phyloP scores from a whole-genome alignment of 1,140 invertebrate species.

The Drosophila obscura region DNA sequence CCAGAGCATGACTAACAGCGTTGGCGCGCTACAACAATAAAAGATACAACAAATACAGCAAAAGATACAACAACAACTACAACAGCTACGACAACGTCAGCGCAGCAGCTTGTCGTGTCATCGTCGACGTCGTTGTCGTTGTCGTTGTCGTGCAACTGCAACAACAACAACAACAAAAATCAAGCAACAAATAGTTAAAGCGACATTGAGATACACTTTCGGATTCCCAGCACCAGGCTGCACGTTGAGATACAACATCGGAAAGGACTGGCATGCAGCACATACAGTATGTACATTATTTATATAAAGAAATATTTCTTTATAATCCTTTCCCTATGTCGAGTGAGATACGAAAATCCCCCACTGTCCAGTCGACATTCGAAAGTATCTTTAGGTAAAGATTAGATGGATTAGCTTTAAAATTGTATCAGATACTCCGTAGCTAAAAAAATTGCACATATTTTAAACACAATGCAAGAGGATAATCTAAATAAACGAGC shows the following conservation, averaged over 20 bases:
- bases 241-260: background rate
- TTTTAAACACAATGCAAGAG: too few species aligned
- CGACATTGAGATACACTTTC: slow-evolving; percentile 44
- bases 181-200: background rate
- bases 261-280: too few species aligned
- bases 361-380: too few species aligned
- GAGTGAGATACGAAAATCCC: too few species aligned
- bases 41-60: slow-evolving; percentile 28
- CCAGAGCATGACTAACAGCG: slow-evolving; percentile 75
- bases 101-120: slow-evolving; percentile 74
- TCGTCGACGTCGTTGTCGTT: slow-evolving; percentile 62
- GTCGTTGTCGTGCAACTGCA: slow-evolving; percentile 66
- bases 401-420: too few species aligned
- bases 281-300: too few species aligned
- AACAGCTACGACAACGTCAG: slow-evolving; percentile 54
- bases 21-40: slow-evolving; percentile 69
- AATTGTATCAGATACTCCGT: too few species aligned
- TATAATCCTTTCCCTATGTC: too few species aligned
- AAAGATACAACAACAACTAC: slow-evolving; percentile 14
- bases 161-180: slow-evolving; percentile 19
- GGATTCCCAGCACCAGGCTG: background rate
- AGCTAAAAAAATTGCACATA: too few species aligned
- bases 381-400: too few species aligned
- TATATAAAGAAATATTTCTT: too few species aligned
- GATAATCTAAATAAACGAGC: too few species aligned